Conservation (phyloP, 2,888 invertebrate genomes). For the Brachynemurus nebulosus region DNA sequence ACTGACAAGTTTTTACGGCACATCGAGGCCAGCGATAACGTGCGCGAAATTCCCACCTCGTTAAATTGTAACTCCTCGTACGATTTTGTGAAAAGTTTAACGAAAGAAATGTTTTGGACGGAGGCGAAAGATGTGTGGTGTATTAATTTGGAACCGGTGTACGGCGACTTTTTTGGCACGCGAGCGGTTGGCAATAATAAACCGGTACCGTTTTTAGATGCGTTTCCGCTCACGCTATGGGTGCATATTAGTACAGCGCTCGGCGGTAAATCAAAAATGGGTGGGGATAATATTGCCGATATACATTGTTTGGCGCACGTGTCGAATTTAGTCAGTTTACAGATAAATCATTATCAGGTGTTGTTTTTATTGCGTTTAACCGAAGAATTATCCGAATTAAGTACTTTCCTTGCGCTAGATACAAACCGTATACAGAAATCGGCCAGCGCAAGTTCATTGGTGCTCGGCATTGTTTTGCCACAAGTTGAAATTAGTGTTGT, state of each 20-base stretch:
- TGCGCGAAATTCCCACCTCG: conserved; percentile 27
- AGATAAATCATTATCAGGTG: conserved; percentile 88
- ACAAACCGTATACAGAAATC: conserved; percentile 54
- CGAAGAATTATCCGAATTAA: conserved; percentile 67
- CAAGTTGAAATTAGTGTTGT: conserved; percentile 80
- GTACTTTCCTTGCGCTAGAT: conserved; percentile 66
- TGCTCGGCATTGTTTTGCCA: conserved; percentile 65
- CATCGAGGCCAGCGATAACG: conserved; percentile 34
- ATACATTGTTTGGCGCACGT: conserved; percentile 72
- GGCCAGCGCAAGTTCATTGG: conserved; percentile 39
- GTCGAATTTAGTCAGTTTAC: conserved; percentile 71
- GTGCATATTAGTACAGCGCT: conserved; percentile 36
- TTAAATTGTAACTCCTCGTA: conserved; percentile 5
- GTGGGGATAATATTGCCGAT: conserved; percentile 37
- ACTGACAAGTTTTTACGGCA: conserved; percentile 73
- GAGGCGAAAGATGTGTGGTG: conserved; percentile 85
- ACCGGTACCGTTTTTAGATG: conserved; percentile 68
- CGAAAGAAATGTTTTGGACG: conserved; percentile 48
- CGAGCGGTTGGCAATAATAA: conserved; percentile 57
- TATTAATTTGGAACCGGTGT: conserved; percentile 74
- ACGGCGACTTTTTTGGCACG: conserved; percentile 84
- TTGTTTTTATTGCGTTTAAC: conserved; percentile 73
- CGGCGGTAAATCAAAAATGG: not conserved
- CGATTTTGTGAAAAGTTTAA: conserved; percentile 21
- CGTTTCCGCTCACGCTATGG: conserved; percentile 82